These are phyloP conservation scores for Malacoraja senta DNA, from an alignment of 2,797 vertebrate genomes.

Conservation along the genomic window DNA sequence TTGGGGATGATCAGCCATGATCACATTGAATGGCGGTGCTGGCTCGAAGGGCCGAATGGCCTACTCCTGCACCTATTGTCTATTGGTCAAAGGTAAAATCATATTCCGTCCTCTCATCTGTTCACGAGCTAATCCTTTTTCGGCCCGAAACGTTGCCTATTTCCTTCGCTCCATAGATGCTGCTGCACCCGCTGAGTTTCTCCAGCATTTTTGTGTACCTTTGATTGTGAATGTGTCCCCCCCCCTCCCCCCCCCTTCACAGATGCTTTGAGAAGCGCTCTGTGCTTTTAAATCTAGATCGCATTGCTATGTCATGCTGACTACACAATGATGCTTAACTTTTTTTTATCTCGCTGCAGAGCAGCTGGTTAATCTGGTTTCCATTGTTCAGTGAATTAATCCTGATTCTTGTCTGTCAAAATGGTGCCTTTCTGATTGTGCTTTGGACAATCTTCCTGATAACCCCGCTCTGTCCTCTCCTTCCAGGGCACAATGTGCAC, in stretches of 20 bases:
- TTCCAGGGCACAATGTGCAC: not conserved
- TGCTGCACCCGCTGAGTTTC: no score
- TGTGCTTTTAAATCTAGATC: constrained; percentile 17
- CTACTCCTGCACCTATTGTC: no score
- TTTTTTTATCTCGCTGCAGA: not conserved
- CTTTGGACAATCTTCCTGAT: not conserved
- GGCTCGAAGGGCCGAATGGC: no score
- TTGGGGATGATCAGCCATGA: no score
- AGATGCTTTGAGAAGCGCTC: not conserved
- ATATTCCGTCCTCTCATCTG: not conserved
- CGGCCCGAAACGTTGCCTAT: no score
- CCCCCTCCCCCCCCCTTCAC: not conserved
- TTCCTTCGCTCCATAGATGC: no score
- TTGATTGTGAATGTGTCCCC: not conserved
- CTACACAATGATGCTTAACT: not conserved
- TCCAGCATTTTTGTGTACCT: no score
- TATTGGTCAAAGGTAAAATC: not conserved
- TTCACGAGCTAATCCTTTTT: constrained; percentile 21
- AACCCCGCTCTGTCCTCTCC: not conserved
- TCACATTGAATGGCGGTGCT: no score
- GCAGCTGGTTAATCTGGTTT: constrained; percentile 10
- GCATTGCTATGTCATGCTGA: constrained; percentile 23
- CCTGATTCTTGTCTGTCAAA: not conserved
- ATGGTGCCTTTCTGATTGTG: not conserved
- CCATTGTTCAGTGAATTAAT: not conserved